Evolutionary conservation across 2,888 invertebrate genomes (phyloP).

Genomic region (Emmelina monodactyla): DNA sequence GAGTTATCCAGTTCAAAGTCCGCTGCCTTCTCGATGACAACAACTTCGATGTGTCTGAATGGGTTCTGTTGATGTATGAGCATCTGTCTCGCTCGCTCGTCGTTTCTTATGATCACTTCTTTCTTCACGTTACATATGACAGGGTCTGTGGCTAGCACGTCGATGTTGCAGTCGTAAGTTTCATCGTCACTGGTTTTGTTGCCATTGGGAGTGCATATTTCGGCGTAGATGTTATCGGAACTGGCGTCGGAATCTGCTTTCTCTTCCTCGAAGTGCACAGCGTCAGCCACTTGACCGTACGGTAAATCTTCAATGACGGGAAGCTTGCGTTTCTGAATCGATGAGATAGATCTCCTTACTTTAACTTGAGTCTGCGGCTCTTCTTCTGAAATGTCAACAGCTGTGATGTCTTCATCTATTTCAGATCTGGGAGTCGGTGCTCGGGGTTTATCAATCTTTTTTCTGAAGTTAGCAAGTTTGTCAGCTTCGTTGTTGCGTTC

Average conservation of each 20-base stretch:
- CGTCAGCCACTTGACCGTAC: constrained; percentile 75
- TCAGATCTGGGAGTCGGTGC: constrained; percentile 57
- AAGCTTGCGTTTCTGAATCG: constrained; percentile 59
- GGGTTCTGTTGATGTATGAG: constrained; percentile 54
- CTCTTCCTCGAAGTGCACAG: constrained; percentile 58
- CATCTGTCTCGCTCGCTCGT: constrained; percentile 52
- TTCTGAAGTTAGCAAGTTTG: constrained; percentile 50
- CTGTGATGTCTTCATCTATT: constrained; percentile 39
- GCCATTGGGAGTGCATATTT: constrained; percentile 65
- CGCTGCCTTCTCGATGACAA: constrained; percentile 59
- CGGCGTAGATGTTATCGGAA: constrained; percentile 74
- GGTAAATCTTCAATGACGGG: constrained; percentile 72
- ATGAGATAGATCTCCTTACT: constrained; percentile 60
- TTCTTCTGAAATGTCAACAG: constrained; percentile 48
- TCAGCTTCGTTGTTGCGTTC: constrained; percentile 41
- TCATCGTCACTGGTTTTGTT: constrained; percentile 47
- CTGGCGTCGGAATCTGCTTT: constrained; percentile 45
- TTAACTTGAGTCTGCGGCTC: constrained; percentile 52
- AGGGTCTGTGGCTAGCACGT: constrained; percentile 52
- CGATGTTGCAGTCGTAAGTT: constrained; percentile 46
- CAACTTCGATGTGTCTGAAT: constrained; percentile 60
- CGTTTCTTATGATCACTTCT: constrained; percentile 53
- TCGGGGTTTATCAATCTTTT: constrained; percentile 56
- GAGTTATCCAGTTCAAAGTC: constrained; percentile 56
- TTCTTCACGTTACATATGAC: constrained; percentile 60